Conservation (phyloP, 1,140 invertebrate genomes). For the Cheumatopsyche charites region DNA sequence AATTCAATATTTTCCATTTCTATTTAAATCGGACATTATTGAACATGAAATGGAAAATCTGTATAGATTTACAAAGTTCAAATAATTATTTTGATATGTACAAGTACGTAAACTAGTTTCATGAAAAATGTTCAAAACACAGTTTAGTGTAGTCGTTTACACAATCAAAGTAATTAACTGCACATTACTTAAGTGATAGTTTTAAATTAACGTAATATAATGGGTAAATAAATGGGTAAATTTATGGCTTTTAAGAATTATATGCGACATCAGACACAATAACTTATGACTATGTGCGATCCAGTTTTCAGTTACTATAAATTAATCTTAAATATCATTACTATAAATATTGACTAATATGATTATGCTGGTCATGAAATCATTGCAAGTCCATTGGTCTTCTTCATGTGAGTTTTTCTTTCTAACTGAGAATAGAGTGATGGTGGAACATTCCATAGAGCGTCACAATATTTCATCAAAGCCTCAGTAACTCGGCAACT, state of each 20-base stretch:
- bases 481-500: slow-evolving; percentile 82
- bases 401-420: slow-evolving; percentile 42
- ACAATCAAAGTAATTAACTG: no score
- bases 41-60: no score
- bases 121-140: no score
- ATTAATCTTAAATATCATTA: neutral
- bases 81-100: no score
- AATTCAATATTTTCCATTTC: no score
- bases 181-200: no score
- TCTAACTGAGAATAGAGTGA: slow-evolving; percentile 50
- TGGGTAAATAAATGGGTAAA: neutral
- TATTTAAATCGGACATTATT: no score
- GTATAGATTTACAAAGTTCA: no score
- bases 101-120: no score
- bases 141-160: no score
- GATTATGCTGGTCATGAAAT: slow-evolving; percentile 19
- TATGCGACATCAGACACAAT: neutral
- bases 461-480: slow-evolving; percentile 73
- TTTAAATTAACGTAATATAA: neutral
- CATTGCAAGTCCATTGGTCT: slow-evolving; percentile 29
- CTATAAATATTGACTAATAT: neutral
- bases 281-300: slow-evolving; percentile 4
- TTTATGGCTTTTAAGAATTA: slow-evolving; percentile 16
- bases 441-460: slow-evolving; percentile 80
- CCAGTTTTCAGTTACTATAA: neutral